These are phyloP conservation scores for Pteropus rufus DNA, from an alignment of 2,797 vertebrate species.

Conservation along the genomic window DNA sequence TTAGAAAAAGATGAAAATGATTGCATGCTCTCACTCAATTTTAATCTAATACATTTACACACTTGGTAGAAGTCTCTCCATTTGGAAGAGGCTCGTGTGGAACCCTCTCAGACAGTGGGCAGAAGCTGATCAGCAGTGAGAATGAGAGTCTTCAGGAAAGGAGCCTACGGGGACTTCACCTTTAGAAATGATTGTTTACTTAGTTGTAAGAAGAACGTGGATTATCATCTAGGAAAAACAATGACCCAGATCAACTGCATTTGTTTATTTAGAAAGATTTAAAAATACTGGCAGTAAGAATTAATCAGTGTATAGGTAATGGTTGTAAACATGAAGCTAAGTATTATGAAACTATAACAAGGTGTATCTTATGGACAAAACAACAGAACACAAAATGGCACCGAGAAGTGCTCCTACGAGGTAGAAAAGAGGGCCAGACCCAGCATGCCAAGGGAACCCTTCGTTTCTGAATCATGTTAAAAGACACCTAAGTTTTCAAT, in stretches of 20 bases:
- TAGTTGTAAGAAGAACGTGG: background rate
- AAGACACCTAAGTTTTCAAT: slow-evolving; percentile 12
- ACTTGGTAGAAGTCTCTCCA: slow-evolving; percentile 34
- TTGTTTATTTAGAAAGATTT: background rate
- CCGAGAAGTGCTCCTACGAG: background rate
- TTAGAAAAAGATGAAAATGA: slow-evolving; percentile 56
- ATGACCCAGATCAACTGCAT: background rate
- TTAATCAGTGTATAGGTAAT: background rate
- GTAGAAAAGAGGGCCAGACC: background rate
- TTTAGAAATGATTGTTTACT: background rate
- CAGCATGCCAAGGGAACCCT: background rate
- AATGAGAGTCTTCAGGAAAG: slow-evolving; percentile 52
- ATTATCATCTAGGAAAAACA: background rate
- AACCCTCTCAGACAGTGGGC: slow-evolving; percentile 53
- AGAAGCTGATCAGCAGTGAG: slow-evolving; percentile 67
- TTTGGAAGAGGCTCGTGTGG: slow-evolving; percentile 56
- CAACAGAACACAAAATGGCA: background rate
- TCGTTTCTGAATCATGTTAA: background rate
- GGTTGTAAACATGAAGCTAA: background rate
- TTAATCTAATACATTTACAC: slow-evolving; percentile 53
- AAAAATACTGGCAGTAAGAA: background rate
- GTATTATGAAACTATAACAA: background rate
- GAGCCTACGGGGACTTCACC: background rate
- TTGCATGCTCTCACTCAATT: background rate
- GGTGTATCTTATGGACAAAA: background rate